Percentiles rank a stretch among this genome's conserved stretches.
phyloP scores from a whole-genome alignment of 2,888 invertebrate species.

The Entomobrya multifasciata region DNA sequence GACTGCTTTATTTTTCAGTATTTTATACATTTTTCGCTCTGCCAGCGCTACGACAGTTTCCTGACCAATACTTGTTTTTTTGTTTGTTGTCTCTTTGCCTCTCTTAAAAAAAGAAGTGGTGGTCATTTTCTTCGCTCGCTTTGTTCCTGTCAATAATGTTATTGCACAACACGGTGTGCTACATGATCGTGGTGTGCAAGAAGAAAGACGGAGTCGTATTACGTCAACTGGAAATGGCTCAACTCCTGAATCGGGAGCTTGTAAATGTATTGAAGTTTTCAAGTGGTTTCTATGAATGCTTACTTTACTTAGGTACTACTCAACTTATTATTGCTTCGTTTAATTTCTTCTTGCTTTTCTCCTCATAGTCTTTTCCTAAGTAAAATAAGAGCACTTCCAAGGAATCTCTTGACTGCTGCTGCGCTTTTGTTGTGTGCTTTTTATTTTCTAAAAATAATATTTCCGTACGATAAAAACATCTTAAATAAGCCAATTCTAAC shows the following conservation, averaged over 20 bases:
- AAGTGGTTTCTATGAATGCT: conserved; percentile 39
- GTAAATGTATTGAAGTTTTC: conserved; percentile 32
- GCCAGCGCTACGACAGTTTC: background rate
- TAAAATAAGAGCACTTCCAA: conserved; percentile 4
- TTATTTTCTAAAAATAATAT: conserved; percentile 14
- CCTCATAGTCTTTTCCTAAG: background rate
- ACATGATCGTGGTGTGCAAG: no score
- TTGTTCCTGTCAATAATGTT: conserved; percentile 33
- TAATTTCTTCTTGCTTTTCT: conserved; percentile 14
- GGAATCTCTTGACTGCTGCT: conserved; percentile 10
- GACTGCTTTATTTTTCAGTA: background rate
- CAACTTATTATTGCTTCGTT: conserved; percentile 44
- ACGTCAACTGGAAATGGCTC: conserved; percentile 41
- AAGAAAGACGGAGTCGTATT: no score
- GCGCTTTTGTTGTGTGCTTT: background rate
- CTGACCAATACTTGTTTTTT: conserved; percentile 12
- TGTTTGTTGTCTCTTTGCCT: conserved; percentile 42
- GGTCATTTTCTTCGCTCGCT: conserved; percentile 31
- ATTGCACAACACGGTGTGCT: conserved; percentile 13
- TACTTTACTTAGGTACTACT: conserved; percentile 12
- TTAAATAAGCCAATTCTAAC: conserved; percentile 1
- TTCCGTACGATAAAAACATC: background rate
- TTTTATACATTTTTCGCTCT: background rate
- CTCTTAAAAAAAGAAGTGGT: conserved; percentile 18
- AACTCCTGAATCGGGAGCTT: conserved; percentile 23